Evolutionary conservation across 2,888 invertebrate species (phyloP), one percentile per base, ranked within the genome.

Genomic region (Phyllotreta cruciferae): DNA sequence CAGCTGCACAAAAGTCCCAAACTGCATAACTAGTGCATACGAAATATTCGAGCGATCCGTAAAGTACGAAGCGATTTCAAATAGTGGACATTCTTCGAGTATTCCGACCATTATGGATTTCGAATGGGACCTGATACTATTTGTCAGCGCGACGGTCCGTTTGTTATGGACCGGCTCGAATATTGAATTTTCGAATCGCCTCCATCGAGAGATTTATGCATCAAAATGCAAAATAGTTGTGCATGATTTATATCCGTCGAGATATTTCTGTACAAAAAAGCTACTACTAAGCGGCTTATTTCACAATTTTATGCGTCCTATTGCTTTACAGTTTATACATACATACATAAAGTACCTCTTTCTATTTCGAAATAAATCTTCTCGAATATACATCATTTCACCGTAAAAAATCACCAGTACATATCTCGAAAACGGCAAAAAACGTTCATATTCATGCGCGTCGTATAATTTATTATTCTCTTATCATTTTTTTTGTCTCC

Each of bases 51-150:
- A 54, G 60, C 62, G 49, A 66, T 66, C 53, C 39, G 54, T 56
- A 56, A 54, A 60, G 49, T 60, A 55, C 54, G 56, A 62, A 56
- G 37, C 41, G 62, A 56, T 56, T 63, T 60, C 60, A 54, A 53
- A 66, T 66, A 53, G 49, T 63, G 54, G 39, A 60, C 60, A 63
- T 66, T 66, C 66, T 63, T 60, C 56, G 53, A 38, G 42, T 55
- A 53, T 60, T 60, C 53, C 42, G 52, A 56, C 49, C 58, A 60
- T 56, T 58, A 65, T 56, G 65, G 41, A 56, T 63, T 57, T 66
- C 53, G 54, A 63, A 60, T 63, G 45, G 24, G 56, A 60, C 44
- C 54, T 14, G 45, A 52, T 39, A 39, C 49, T 45, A 61, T 64
- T 56, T 54, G 56, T 45, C 11, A 44, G 57, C 35, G 34, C 24